Evolutionary conservation across 1,140 invertebrate species (phyloP).

Genomic region (Uloborus diversus): DNA sequence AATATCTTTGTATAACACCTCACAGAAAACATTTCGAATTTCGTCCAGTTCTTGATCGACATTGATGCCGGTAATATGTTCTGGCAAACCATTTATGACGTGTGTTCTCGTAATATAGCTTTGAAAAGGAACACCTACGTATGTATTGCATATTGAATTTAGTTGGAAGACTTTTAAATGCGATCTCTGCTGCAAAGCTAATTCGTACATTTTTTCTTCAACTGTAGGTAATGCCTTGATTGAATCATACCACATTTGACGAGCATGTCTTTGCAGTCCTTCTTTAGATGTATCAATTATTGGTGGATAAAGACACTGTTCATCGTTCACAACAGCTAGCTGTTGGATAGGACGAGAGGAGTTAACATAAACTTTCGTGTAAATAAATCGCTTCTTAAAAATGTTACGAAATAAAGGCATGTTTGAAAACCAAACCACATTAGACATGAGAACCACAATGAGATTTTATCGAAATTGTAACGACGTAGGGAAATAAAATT

Average conservation of each 20-base stretch:
- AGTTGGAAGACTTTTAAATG: conserved; percentile 64
- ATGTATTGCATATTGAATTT: conserved; percentile 71
- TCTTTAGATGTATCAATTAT: conserved; percentile 36
- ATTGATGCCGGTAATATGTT: conserved; percentile 24
- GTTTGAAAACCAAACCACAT: too few species aligned
- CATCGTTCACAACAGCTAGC: conserved; percentile 1
- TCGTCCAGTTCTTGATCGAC: conserved; percentile 28
- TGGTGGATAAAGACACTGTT: conserved; percentile 55
- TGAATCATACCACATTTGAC: conserved; percentile 68
- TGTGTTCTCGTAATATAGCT: conserved; percentile 80
- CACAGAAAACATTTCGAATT: conserved; percentile 18
- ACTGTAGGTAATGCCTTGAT: conserved; percentile 75
- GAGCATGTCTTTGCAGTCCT: conserved; percentile 42
- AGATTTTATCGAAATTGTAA: too few species aligned
- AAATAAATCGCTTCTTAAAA: too few species aligned
- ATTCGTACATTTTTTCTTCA: conserved; percentile 83
- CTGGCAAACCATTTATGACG: conserved; percentile 65
- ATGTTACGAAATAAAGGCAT: too few species aligned
- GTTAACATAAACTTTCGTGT: too few species aligned
- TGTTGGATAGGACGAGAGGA: neutral
- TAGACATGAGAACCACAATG: too few species aligned
- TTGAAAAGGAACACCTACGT: conserved; percentile 73
- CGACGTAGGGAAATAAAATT: too few species aligned
- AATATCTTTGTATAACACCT: neutral
- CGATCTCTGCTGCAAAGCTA: conserved; percentile 73